These are phyloP conservation scores for Cossypha dichroa DNA, from an alignment of 2,797 vertebrate genomes.

Conservation along the genomic window DNA sequence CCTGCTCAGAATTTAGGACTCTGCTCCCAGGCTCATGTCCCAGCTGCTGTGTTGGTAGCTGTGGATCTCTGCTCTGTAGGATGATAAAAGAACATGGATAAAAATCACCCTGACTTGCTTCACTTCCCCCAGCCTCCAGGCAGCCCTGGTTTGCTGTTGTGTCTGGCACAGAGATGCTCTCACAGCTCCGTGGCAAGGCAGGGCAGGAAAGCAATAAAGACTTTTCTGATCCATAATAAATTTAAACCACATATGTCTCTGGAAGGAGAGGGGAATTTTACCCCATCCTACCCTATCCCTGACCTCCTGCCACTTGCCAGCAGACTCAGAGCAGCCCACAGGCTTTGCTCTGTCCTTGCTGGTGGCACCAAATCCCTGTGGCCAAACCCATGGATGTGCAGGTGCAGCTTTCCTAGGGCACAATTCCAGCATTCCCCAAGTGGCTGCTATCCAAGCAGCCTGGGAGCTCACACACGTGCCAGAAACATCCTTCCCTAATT, in stretches of 20 bases:
- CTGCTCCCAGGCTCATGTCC: fast-evolving
- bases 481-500: not conserved
- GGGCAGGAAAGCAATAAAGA: not conserved
- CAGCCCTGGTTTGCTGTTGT: not conserved
- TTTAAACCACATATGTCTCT: fast-evolving
- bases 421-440: not conserved
- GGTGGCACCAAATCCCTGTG: not conserved
- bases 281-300: not conserved
- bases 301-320: not conserved
- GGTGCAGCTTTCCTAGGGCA: not conserved
- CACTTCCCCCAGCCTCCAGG: not conserved
- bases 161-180: not conserved
- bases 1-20: not conserved
- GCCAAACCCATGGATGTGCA: not conserved
- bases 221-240: not conserved
- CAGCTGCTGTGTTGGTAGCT: fast-evolving
- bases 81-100: slow-evolving; percentile 41
- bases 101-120: not conserved
- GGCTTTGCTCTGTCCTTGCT: not conserved
- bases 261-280: not conserved
- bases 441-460: not conserved
- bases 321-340: not conserved
- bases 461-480: not conserved
- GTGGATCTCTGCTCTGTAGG: not conserved
- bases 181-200: not conserved